phyloP scores from a whole-genome alignment of 2,797 vertebrate genomes.

The Capromys pilorides region DNA sequence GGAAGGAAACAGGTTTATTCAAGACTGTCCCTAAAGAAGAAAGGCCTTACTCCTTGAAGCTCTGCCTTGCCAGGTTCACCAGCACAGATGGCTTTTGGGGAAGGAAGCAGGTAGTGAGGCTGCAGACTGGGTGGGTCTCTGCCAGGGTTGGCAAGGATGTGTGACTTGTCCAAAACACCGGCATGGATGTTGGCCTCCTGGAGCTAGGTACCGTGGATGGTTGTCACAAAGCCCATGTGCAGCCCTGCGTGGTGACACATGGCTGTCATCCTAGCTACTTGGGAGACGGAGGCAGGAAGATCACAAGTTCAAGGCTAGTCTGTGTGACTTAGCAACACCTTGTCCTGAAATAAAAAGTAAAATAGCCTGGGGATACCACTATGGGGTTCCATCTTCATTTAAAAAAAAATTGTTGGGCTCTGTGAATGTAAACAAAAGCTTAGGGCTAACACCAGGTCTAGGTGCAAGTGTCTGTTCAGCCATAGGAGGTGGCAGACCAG shows the following conservation, averaged over 20 bases:
- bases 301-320: background rate
- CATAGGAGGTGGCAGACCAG: no score
- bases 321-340: background rate
- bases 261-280: background rate
- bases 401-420: background rate
- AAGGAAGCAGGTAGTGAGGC: background rate
- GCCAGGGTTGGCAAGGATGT: background rate
- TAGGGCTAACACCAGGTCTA: no score
- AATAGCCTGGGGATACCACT: background rate
- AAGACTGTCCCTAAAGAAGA: background rate
- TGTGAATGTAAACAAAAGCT: background rate
- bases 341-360: background rate
- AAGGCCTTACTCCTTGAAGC: background rate
- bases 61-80: background rate
- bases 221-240: no score
- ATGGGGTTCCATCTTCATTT: background rate
- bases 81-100: background rate
- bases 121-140: background rate
- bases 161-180: background rate
- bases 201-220: background rate
- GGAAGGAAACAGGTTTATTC: background rate
- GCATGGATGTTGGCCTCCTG: no score
- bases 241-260: background rate
- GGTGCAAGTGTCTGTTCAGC: background rate
- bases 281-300: background rate